phyloP scores from a whole-genome alignment of 2,888 invertebrate species.

The Dynastes maya region DNA sequence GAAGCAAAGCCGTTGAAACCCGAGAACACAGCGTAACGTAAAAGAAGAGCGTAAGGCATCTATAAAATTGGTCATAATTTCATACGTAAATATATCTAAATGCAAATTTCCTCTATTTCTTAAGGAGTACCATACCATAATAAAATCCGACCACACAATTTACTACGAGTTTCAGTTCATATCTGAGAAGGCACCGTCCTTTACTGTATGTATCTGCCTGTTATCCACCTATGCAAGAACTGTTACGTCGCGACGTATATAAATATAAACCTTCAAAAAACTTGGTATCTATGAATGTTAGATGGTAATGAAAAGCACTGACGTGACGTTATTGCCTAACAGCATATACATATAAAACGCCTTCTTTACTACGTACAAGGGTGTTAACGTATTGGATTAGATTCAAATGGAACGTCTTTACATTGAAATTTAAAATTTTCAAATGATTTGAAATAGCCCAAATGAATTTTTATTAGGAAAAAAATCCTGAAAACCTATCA shows the following conservation, averaged over 20 bases:
- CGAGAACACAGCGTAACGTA: conserved; percentile 6
- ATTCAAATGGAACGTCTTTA: background rate
- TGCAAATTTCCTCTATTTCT: conserved; percentile 40
- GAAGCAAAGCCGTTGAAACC: conserved; percentile 22
- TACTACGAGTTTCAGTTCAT: background rate
- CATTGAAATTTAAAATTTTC: no score
- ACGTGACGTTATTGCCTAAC: conserved; percentile 24
- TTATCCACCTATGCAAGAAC: conserved; percentile 9
- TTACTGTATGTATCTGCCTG: background rate
- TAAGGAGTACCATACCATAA: conserved; percentile 18
- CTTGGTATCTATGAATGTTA: no score
- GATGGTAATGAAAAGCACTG: conserved; percentile 14
- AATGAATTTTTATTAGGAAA: no score
- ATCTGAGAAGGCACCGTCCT: background rate
- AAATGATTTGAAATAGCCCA: no score
- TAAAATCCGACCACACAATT: conserved; percentile 42
- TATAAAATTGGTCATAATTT: conserved; percentile 41
- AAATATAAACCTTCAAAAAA: background rate
- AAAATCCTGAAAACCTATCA: no score
- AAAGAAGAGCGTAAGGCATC: conserved; percentile 11
- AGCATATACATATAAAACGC: background rate
- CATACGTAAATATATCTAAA: conserved; percentile 27
- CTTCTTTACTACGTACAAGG: conserved; percentile 1
- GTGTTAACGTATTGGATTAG: background rate
- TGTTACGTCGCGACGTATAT: background rate